These are phyloP conservation scores for Doryteuthis pealeii DNA, from an alignment of 1,140 invertebrate species.

Conservation along the genomic window DNA sequence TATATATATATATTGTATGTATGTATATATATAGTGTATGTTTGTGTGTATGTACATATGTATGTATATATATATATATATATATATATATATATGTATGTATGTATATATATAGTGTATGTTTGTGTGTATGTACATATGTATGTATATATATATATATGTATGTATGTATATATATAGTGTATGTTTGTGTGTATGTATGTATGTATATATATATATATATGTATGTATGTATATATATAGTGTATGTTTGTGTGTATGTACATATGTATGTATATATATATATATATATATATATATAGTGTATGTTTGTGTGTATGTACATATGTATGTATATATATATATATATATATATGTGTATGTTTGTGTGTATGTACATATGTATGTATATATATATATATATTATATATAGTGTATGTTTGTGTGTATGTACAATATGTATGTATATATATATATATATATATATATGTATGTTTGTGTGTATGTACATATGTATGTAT, in stretches of 20 bases:
- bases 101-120: too few species aligned
- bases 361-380: constrained; percentile 11
- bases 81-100: too few species aligned
- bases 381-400: constrained; percentile 2
- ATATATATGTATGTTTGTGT: too few species aligned
- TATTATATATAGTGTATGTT: too few species aligned
- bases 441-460: too few species aligned
- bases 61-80: too few species aligned
- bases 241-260: constrained; percentile 14
- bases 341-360: constrained; percentile 12
- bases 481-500: constrained; percentile 17
- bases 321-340: constrained; percentile 13
- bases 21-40: too few species aligned
- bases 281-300: constrained; percentile 19
- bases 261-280: constrained; percentile 17
- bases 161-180: constrained; percentile 17
- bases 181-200: constrained; percentile 11
- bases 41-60: too few species aligned
- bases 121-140: too few species aligned
- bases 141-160: constrained; percentile 15
- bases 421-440: too few species aligned
- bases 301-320: too few species aligned
- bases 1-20: too few species aligned
- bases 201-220: constrained; percentile 12
- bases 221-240: constrained; percentile 18